Evolutionary conservation across 2,888 invertebrate genomes (phyloP).

Genomic region (Mimachlamys varia): DNA sequence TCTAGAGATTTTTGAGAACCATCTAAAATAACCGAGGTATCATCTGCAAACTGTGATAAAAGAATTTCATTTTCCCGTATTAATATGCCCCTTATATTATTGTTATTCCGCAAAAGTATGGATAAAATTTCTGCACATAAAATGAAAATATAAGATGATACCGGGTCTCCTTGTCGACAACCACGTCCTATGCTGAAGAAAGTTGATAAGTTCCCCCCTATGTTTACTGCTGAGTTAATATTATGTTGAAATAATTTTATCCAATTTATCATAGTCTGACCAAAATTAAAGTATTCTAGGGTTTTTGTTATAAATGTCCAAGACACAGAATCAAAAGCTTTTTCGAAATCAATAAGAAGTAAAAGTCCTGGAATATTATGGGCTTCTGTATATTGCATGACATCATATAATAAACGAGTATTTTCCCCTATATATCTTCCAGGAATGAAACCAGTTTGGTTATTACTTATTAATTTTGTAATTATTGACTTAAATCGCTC

Average conservation of each 20-base stretch:
- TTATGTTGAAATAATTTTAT: constrained; percentile 45
- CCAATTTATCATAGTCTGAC: too few species aligned
- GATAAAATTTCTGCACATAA: constrained; percentile 46
- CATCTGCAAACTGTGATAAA: constrained; percentile 49
- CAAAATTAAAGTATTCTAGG: constrained; percentile 38
- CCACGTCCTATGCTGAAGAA: constrained; percentile 47
- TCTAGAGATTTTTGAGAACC: constrained; percentile 47
- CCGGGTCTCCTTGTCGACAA: constrained; percentile 48
- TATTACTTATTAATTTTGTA: background rate
- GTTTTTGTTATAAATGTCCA: constrained; percentile 49
- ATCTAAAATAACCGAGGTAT: constrained; percentile 47
- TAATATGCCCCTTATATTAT: constrained; percentile 43
- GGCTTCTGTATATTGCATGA: constrained; percentile 46
- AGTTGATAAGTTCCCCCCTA: constrained; percentile 43
- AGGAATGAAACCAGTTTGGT: too few species aligned
- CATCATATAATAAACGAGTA: constrained; percentile 44
- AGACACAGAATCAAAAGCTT: constrained; percentile 38
- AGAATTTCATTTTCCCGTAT: constrained; percentile 41
- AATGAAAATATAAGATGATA: constrained; percentile 49
- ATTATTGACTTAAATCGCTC: constrained; percentile 42
- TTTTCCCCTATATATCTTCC: too few species aligned
- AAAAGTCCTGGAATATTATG: constrained; percentile 45
- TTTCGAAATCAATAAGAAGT: constrained; percentile 49
- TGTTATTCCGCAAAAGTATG: constrained; percentile 41
- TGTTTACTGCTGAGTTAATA: constrained; percentile 39